These are phyloP conservation scores for Eucidaris tribuloides DNA, from an alignment of 35 echinoderm and acorn worm species.

Conservation along the genomic window DNA sequence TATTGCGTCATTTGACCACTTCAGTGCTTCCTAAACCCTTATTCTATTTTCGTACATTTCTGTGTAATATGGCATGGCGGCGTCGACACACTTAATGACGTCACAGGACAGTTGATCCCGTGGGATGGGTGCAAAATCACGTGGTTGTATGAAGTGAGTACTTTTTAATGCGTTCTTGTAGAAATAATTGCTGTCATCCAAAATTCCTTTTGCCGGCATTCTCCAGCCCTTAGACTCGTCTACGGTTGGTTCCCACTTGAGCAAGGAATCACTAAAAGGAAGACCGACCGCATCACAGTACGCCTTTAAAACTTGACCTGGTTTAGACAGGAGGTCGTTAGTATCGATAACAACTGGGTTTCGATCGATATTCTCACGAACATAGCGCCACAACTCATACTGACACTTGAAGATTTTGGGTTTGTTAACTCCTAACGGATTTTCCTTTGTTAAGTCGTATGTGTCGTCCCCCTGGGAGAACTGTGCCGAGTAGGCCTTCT, in stretches of 20 bases:
- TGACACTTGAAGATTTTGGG: not conserved
- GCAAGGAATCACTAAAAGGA: not conserved
- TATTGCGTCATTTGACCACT: too few relatives aligned
- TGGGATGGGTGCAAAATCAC: too few relatives aligned
- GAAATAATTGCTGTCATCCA: not conserved
- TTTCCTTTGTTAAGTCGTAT: not conserved
- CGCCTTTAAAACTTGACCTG: not conserved
- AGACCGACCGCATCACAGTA: conserved; percentile 20
- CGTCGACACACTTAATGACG: too few relatives aligned
- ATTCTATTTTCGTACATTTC: not conserved
- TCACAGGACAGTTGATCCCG: too few relatives aligned
- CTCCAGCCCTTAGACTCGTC: too few relatives aligned
- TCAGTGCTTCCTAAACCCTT: too few relatives aligned
- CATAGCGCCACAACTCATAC: not conserved
- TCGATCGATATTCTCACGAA: conserved; percentile 4
- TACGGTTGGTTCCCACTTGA: conserved; percentile 31
- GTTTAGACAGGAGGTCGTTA: conserved; percentile 15
- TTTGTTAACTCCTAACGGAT: not conserved
- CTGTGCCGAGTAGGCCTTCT: too few relatives aligned
- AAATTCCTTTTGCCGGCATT: not conserved
- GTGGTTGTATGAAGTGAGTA: too few relatives aligned
- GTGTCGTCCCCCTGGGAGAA: not conserved
- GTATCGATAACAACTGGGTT: conserved; percentile 12
- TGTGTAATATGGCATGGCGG: too few relatives aligned
- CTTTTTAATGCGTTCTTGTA: too few relatives aligned